Percentiles rank a stretch among this genome's conserved stretches.
Evolutionary conservation across 1,140 invertebrate species (phyloP).

Genomic region (Rhagoletis zephyria): DNA sequence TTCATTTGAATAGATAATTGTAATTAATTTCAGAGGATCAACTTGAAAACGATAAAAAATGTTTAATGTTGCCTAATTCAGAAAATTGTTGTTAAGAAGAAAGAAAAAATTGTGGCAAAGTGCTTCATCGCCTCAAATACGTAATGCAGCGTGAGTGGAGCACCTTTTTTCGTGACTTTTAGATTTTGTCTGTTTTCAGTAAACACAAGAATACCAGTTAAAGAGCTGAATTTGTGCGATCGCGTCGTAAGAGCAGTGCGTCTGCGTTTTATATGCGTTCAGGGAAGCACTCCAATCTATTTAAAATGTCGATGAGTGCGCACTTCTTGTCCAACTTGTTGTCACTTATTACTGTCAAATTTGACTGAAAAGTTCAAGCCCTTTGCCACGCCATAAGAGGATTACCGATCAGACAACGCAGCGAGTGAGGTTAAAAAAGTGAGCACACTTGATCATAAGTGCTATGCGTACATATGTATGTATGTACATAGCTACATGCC

Average conservation of each 20-base stretch:
- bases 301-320: slow-evolving; percentile 50
- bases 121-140: background rate
- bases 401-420: slow-evolving; percentile 33
- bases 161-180: slow-evolving; percentile 42
- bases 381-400: slow-evolving; percentile 15
- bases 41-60: slow-evolving; percentile 20
- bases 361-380: slow-evolving; percentile 52
- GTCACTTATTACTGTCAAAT: slow-evolving; percentile 53
- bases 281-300: slow-evolving; percentile 36
- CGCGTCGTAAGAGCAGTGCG: background rate
- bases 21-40: background rate
- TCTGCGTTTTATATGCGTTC: background rate
- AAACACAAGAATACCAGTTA: background rate
- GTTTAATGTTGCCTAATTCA: slow-evolving; percentile 41
- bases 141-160: slow-evolving; percentile 24
- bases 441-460: background rate
- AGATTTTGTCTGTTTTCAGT: background rate
- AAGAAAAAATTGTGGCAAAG: background rate
- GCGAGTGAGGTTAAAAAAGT: background rate
- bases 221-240: background rate
- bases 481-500: background rate
- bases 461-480: background rate
- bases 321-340: slow-evolving; percentile 54
- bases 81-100: slow-evolving; percentile 16
- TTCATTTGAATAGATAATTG: slow-evolving; percentile 2